Percentiles rank a stretch among this genome's conserved stretches.
phyloP scores from a whole-genome alignment of 2,113 vertebrate species.

The Cisticola juncidis region DNA sequence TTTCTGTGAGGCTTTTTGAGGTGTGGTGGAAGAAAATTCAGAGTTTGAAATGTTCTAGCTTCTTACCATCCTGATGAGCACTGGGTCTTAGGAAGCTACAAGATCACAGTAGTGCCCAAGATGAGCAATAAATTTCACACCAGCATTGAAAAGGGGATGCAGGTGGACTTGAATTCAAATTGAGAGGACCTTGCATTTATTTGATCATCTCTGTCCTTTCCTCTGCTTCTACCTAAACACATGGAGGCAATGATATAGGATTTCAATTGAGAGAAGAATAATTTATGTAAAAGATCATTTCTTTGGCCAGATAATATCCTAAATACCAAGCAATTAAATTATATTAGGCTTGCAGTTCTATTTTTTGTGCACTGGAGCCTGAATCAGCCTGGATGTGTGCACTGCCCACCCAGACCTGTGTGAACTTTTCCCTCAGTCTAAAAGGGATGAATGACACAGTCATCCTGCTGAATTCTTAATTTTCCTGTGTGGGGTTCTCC shows the following conservation, averaged over 20 bases:
- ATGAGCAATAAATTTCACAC: background rate
- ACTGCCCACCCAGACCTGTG: background rate
- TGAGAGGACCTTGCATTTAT: constrained; percentile 20
- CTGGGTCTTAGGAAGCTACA: background rate
- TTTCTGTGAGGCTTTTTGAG: background rate
- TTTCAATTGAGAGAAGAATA: constrained; percentile 44
- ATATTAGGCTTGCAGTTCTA: background rate
- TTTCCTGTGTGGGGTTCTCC: constrained; percentile 47
- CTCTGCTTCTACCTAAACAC: constrained; percentile 1
- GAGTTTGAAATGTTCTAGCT: background rate
- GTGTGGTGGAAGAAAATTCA: background rate
- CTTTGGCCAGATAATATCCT: constrained; percentile 31
- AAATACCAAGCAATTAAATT: constrained; percentile 53
- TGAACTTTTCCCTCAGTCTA: constrained; percentile 43
- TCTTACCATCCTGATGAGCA: background rate
- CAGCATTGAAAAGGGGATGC: background rate
- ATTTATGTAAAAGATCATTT: constrained; percentile 60
- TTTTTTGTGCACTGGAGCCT: background rate
- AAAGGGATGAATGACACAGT: constrained; percentile 61
- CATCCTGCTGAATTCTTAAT: constrained; percentile 56
- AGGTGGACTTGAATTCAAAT: background rate
- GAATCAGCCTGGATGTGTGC: constrained; percentile 13
- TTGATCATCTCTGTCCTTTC: constrained; percentile 37
- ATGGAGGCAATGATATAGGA: constrained; percentile 38
- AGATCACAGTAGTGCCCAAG: background rate